Percentiles rank a stretch among this genome's conserved stretches.
phyloP scores from a whole-genome alignment of 1,140 invertebrate species.

The Brachionus angularis region DNA sequence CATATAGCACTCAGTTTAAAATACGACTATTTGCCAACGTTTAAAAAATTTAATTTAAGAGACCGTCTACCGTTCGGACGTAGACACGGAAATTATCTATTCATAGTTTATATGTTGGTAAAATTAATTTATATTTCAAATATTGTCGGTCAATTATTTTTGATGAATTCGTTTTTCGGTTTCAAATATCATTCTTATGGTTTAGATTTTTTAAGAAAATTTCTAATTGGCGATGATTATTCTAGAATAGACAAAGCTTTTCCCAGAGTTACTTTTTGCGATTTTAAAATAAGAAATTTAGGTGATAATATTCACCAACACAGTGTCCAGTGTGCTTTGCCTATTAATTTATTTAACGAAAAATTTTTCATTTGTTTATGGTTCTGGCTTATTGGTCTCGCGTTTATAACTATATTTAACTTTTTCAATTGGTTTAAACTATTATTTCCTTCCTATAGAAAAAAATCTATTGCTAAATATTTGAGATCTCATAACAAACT shows the following conservation, averaged over 20 bases:
- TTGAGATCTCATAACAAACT: conserved; percentile 56
- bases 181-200: conserved; percentile 60
- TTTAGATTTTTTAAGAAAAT: conserved; percentile 56
- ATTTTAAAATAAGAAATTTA: conserved; percentile 61
- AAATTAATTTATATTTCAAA: conserved; percentile 50
- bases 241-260: conserved; percentile 50
- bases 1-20: conserved; percentile 41
- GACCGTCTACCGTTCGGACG: conserved; percentile 49
- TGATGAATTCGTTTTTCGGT: conserved; percentile 51
- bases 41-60: conserved; percentile 42
- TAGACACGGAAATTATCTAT: conserved; percentile 58
- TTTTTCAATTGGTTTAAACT: conserved; percentile 52
- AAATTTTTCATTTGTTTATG: conserved; percentile 63
- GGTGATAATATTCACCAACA: conserved; percentile 59
- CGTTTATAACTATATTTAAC: conserved; percentile 57
- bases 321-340: conserved; percentile 62
- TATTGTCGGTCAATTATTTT: conserved; percentile 48
- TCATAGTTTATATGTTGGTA: conserved; percentile 51
- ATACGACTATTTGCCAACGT: conserved; percentile 32
- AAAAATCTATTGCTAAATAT: conserved; percentile 54
- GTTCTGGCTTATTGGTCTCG: conserved; percentile 63
- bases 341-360: conserved; percentile 63
- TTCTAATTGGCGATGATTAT: conserved; percentile 57
- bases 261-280: conserved; percentile 50
- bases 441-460: conserved; percentile 46